Conservation (phyloP, 1,140 invertebrate species). For the Drosophila carrolli region DNA sequence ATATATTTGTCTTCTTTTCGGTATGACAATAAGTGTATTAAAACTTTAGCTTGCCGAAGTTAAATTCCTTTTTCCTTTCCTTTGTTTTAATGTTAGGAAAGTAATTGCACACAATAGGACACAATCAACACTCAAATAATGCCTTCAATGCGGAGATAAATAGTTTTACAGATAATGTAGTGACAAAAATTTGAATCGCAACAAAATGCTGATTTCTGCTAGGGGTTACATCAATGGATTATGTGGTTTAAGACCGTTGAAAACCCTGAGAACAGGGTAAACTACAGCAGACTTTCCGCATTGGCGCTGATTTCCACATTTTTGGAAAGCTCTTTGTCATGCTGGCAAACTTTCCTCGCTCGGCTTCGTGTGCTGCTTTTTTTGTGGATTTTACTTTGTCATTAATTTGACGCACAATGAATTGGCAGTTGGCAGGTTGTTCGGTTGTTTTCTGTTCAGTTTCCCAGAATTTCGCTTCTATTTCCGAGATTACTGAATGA, state of each 20-base stretch:
- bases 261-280: conserved; percentile 7
- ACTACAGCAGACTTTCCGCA: background rate
- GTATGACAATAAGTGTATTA: no score
- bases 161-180: no score
- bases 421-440: conserved; percentile 48
- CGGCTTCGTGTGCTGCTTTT: conserved; percentile 14
- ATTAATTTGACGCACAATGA: conserved; percentile 75
- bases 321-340: conserved; percentile 46
- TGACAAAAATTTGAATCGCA: no score
- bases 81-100: no score
- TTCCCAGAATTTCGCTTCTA: conserved; percentile 13
- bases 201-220: no score
- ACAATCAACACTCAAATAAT: no score
- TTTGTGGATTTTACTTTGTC: conserved; percentile 48
- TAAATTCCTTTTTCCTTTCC: no score
- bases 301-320: conserved; percentile 3
- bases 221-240: background rate
- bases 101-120: no score
- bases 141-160: no score
- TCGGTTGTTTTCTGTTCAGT: conserved; percentile 12
- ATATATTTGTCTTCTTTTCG: no score
- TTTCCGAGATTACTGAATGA: conserved; percentile 41
- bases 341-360: conserved; percentile 18
- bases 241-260: background rate
- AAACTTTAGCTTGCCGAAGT: no score